These are phyloP conservation scores for Notarius quadriscutis DNA, from an alignment of 2,113 vertebrate species.

Conservation along the genomic window DNA sequence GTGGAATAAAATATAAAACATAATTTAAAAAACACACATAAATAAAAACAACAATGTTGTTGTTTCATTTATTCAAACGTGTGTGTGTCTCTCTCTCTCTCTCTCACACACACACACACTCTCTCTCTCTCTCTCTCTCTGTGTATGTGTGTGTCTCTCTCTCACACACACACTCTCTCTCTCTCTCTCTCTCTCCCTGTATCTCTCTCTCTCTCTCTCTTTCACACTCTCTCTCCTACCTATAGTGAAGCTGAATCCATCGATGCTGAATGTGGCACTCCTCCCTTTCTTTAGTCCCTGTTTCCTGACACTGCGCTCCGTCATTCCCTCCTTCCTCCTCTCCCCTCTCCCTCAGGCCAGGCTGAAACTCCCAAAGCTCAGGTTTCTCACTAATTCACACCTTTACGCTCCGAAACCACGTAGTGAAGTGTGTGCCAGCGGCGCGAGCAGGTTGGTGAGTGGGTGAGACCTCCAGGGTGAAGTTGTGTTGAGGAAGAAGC, in stretches of 20 bases:
- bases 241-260: constrained; percentile 95
- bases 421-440: not conserved
- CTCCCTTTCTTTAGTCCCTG: constrained; percentile 91
- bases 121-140: no score
- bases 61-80: no score
- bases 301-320: constrained; percentile 83
- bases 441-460: not conserved
- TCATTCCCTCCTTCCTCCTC: constrained; percentile 72
- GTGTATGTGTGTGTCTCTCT: no score
- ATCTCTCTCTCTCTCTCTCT: no score
- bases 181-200: no score
- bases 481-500: constrained; percentile 22
- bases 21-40: not conserved
- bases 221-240: constrained; percentile 69
- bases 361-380: not conserved
- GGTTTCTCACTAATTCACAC: not conserved
- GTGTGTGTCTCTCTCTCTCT: no score
- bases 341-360: constrained; percentile 38
- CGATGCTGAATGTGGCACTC: constrained; percentile 94
- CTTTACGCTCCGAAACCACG: not conserved
- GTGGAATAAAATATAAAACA: not conserved
- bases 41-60: not conserved
- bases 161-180: no score
- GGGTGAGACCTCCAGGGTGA: constrained; percentile 27
- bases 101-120: not conserved